Evolutionary conservation across 2,888 invertebrate genomes (phyloP).

Genomic region (Hipparchia semele): DNA sequence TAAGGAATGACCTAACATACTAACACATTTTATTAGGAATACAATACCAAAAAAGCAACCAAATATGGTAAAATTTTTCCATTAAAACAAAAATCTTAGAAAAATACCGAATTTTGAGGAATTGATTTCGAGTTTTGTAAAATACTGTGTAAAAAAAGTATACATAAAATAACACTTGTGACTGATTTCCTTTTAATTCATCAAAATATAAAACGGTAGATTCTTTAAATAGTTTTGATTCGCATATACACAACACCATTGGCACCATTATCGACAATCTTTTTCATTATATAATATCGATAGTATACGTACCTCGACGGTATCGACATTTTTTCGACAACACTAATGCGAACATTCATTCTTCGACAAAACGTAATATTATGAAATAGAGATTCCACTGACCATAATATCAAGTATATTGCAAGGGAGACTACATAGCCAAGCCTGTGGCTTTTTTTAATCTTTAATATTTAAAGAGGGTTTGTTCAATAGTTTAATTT

Average conservation of each 20-base stretch:
- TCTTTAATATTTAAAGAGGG: no score
- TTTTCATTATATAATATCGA: neutral
- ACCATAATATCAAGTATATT: no score
- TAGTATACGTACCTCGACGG: neutral
- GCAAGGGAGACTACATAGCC: no score
- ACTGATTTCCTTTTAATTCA: neutral
- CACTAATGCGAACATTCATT: neutral
- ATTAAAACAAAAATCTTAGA: neutral
- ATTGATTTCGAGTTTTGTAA: neutral
- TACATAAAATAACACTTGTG: constrained; percentile 12
- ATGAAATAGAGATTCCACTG: no score
- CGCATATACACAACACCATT: neutral
- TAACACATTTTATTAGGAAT: constrained; percentile 8
- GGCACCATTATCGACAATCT: neutral
- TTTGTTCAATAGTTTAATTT: no score
- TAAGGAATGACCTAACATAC: constrained; percentile 12
- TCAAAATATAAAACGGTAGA: neutral
- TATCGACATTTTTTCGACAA: neutral
- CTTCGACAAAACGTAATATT: no score
- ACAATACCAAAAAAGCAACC: constrained; percentile 3
- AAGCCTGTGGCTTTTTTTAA: no score
- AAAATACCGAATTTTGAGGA: constrained; percentile 10
- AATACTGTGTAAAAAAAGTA: constrained; percentile 3
- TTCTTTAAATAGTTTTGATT: neutral
- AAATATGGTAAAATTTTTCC: neutral